A percentile compares a stretch with the other conserved stretches of the same genome.
Evolutionary conservation across 1,140 invertebrate species (phyloP).

Genomic region (Drosophila punjabiensis): DNA sequence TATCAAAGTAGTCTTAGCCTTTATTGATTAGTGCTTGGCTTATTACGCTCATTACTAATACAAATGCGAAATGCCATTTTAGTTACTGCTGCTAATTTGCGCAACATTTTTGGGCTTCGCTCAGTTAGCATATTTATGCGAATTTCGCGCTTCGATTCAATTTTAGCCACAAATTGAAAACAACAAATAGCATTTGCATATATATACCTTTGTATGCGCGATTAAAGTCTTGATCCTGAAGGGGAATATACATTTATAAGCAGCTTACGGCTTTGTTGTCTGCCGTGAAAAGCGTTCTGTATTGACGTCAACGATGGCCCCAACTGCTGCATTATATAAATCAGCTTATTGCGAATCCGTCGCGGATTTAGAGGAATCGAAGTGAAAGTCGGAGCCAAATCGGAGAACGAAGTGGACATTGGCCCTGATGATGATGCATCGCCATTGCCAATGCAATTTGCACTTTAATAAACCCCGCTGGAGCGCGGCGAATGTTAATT

Average conservation of each 20-base stretch:
- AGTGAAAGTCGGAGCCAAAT: conserved; percentile 39
- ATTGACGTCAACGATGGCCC: conserved; percentile 60
- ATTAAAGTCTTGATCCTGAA: conserved; percentile 26
- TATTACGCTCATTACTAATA: conserved; percentile 56
- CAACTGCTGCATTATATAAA: conserved; percentile 51
- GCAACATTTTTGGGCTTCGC: conserved; percentile 54
- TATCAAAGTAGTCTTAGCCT: conserved; percentile 11
- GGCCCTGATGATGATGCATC: conserved; percentile 49
- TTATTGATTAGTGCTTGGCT: conserved; percentile 48
- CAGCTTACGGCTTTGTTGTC: conserved; percentile 64
- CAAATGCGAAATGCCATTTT: conserved; percentile 56
- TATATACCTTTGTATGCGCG: neutral
- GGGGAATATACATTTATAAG: conserved; percentile 49
- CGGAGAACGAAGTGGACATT: conserved; percentile 30
- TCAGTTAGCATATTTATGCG: conserved; percentile 80
- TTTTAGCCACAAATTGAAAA: conserved; percentile 63
- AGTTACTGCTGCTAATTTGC: conserved; percentile 71
- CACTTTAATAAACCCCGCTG: conserved; percentile 58
- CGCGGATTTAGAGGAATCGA: conserved; percentile 5
- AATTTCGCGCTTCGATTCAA: conserved; percentile 69
- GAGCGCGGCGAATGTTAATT: conserved; percentile 50
- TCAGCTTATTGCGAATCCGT: conserved; percentile 50
- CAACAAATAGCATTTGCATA: conserved; percentile 67
- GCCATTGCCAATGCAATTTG: conserved; percentile 58
- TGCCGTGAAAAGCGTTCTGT: conserved; percentile 53